phyloP scores from a whole-genome alignment of 2,888 invertebrate species.

The Cerastis rubricosa region DNA sequence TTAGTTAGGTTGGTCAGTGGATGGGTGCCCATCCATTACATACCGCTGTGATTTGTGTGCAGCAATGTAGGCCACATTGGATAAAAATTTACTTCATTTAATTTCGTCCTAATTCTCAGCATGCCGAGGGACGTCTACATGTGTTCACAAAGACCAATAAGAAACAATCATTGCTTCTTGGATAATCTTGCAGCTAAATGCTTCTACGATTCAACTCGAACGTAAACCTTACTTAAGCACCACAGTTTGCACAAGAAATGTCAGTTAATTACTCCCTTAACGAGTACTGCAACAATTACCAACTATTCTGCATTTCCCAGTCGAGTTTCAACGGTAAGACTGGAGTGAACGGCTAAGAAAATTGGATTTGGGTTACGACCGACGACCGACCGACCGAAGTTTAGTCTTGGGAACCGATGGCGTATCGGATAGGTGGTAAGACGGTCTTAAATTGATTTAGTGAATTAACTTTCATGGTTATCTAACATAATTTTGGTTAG shows the following conservation, averaged over 20 bases:
- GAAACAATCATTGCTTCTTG: not conserved
- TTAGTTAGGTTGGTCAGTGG: no score
- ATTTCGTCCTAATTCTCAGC: not conserved
- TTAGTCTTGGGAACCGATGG: slow-evolving; percentile 52
- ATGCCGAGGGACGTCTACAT: not conserved
- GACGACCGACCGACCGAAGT: slow-evolving; percentile 66
- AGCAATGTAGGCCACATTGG: no score
- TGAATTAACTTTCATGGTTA: slow-evolving; percentile 23
- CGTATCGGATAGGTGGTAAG: slow-evolving; percentile 19
- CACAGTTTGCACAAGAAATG: slow-evolving; percentile 5
- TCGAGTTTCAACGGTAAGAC: slow-evolving; percentile 43
- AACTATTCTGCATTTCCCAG: slow-evolving; percentile 3
- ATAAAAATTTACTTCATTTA: no score
- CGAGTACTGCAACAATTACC: slow-evolving; percentile 12
- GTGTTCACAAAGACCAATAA: not conserved
- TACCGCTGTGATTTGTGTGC: no score
- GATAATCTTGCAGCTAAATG: not conserved
- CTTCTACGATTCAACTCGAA: not conserved
- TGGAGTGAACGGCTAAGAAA: slow-evolving; percentile 61
- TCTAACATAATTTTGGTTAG: not conserved
- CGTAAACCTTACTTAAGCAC: slow-evolving; percentile 24
- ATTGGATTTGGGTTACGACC: slow-evolving; percentile 73
- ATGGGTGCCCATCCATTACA: no score
- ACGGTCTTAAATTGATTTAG: slow-evolving; percentile 24
- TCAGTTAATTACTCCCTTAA: not conserved